A percentile compares a stretch with the other conserved stretches of the same genome.
Evolutionary conservation across 2,113 vertebrate genomes (phyloP).

Genomic region (Origma solitaria): DNA sequence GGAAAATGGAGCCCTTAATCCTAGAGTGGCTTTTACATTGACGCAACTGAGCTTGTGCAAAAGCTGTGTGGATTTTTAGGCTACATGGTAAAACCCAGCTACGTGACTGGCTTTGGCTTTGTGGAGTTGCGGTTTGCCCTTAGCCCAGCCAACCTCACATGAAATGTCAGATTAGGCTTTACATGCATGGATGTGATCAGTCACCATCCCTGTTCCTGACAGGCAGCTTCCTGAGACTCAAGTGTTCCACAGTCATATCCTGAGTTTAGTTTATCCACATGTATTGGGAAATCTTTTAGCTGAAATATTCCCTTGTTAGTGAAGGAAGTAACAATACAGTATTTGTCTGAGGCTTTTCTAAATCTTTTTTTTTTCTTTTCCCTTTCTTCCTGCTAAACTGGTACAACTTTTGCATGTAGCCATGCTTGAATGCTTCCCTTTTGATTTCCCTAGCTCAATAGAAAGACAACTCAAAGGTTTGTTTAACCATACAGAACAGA

Average conservation of each 20-base stretch:
- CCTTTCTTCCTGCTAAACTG: neutral
- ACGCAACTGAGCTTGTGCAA: neutral
- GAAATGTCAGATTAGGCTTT: neutral
- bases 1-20: neutral
- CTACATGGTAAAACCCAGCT: neutral
- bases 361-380: neutral
- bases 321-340: neutral
- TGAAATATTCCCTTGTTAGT: neutral
- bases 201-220: neutral
- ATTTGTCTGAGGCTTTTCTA: neutral
- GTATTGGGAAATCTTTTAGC: neutral
- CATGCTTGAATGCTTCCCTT: neutral
- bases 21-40: neutral
- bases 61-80: neutral
- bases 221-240: slow-evolving; percentile 18
- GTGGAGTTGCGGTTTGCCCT: neutral
- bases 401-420: neutral
- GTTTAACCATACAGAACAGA: neutral
- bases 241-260: slow-evolving; percentile 20
- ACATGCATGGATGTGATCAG: neutral
- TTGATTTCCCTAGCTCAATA: neutral
- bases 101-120: neutral
- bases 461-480: neutral
- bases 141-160: neutral
- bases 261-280: slow-evolving; percentile 18